Evolutionary conservation across 2,113 vertebrate genomes (phyloP), one percentile per base, ranked within the genome.

Genomic region (Chaetodon trifascialis): DNA sequence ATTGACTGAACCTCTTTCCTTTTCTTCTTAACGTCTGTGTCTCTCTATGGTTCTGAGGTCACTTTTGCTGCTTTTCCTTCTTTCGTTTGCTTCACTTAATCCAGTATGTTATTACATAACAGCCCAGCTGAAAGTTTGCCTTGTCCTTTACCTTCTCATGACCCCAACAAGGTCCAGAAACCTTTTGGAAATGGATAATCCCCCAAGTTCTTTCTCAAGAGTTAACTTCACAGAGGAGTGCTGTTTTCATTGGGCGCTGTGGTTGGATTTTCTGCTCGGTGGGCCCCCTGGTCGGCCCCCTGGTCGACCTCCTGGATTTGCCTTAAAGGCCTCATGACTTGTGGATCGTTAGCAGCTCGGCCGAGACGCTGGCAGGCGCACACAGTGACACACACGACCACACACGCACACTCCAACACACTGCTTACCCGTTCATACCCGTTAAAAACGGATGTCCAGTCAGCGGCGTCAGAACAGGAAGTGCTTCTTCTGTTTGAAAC

Each of bases 331-430:
- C 64, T 84, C 11, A 76, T 72, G 76, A 88, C 80, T 65, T 17
- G 71, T 47, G 67, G 65, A 85, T 87, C 83, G 86, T 92, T 89
- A 89, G 80, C 78, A 76, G 72, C 71, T 69, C 63, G 78, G 73
- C 70, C 47, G 44, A 55, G 72, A 80, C 84, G 60, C 79, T 68
- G 44, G n/a, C 47, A 73, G 34, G n/a, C 72, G 6, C 55, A 80
- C 44, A 56, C 44, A 30, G 46, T 30, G 34, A 62, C 44, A 76
- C 1, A 68, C 59, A 77, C 82, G 38, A 47, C 14, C 76, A 67
- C 54, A 58, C 65, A 66, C 5, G 11, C 74, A 76, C 79, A 85
- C 68, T 64, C 42, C 52, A 63, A 46, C 71, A 73, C 79, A 84
- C 63, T 80, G 65, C n/a, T n/a, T n/a, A n/a, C n/a, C n/a, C n/a